Percentiles rank a stretch among this genome's conserved stretches.
phyloP scores from a whole-genome alignment of 2,113 vertebrate species.

The Lucifuga dentata region DNA sequence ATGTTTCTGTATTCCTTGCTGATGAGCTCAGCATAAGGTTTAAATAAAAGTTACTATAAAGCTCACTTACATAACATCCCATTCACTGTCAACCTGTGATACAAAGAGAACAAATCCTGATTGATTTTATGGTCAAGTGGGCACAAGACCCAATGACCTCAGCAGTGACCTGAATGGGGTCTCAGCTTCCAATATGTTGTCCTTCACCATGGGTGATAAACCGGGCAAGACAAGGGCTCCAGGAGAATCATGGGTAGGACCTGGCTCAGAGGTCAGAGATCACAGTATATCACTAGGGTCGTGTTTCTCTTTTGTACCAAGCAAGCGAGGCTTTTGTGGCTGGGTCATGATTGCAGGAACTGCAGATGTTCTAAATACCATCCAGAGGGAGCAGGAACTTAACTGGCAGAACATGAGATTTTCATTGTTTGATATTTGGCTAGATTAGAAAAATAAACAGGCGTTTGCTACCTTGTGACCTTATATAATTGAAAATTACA shows the following conservation, averaged over 20 bases:
- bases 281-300: constrained; percentile 57
- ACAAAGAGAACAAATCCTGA: constrained; percentile 45
- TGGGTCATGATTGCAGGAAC: constrained; percentile 42
- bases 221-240: constrained; percentile 27
- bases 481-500: constrained; percentile 21
- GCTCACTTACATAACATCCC: constrained; percentile 29
- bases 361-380: constrained; percentile 20
- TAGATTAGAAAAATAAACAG: constrained; percentile 34
- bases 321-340: constrained; percentile 19
- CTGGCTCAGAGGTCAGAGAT: constrained; percentile 58
- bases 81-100: not conserved
- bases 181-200: constrained; percentile 27
- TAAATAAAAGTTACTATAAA: constrained; percentile 29
- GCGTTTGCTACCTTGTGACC: not conserved
- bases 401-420: not conserved
- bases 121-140: constrained; percentile 57
- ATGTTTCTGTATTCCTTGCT: constrained; percentile 4
- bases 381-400: constrained; percentile 17
- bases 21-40: constrained; percentile 31
- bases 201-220: constrained; percentile 39
- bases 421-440: constrained; percentile 2
- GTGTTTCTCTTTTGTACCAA: constrained; percentile 23
- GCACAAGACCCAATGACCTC: constrained; percentile 16
- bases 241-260: constrained; percentile 50
- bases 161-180: constrained; percentile 33